Evolutionary conservation across 2,888 invertebrate species (phyloP).

Genomic region (Erpobdella octoculata): DNA sequence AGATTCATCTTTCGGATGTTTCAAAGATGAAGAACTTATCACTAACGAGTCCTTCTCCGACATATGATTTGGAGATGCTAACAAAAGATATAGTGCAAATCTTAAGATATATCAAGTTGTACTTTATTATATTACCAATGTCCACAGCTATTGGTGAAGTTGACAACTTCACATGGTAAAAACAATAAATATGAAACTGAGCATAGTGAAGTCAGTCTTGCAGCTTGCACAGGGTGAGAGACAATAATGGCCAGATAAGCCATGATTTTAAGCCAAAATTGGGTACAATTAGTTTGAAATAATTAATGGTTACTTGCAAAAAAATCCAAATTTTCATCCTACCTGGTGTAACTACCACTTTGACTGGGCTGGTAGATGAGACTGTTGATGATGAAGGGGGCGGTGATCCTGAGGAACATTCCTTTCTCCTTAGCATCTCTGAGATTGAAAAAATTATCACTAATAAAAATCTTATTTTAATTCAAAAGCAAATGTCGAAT

Average conservation of each 20-base stretch:
- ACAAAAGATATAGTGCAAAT: neutral
- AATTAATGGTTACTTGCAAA: too few species aligned
- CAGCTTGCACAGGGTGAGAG: too few species aligned
- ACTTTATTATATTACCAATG: too few species aligned
- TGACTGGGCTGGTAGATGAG: neutral
- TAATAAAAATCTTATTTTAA: neutral
- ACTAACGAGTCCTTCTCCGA: neutral
- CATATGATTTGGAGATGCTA: neutral
- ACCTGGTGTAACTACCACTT: slow-evolving; percentile 24
- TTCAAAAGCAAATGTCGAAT: neutral
- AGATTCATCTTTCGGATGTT: neutral
- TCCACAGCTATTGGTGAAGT: too few species aligned
- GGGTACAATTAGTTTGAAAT: too few species aligned
- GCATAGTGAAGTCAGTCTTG: too few species aligned
- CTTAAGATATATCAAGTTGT: neutral
- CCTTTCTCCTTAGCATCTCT: slow-evolving; percentile 21
- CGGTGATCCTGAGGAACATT: neutral
- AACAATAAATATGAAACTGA: too few species aligned
- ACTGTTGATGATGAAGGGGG: neutral
- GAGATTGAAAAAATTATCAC: neutral
- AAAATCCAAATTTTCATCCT: too few species aligned
- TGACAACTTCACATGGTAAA: too few species aligned
- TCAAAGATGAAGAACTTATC: neutral
- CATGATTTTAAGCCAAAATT: too few species aligned
- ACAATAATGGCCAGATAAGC: too few species aligned